Evolutionary conservation across 2,888 invertebrate species (phyloP), one percentile per base, ranked within the genome.

Genomic region (Drosophila pseudotalamancana): DNA sequence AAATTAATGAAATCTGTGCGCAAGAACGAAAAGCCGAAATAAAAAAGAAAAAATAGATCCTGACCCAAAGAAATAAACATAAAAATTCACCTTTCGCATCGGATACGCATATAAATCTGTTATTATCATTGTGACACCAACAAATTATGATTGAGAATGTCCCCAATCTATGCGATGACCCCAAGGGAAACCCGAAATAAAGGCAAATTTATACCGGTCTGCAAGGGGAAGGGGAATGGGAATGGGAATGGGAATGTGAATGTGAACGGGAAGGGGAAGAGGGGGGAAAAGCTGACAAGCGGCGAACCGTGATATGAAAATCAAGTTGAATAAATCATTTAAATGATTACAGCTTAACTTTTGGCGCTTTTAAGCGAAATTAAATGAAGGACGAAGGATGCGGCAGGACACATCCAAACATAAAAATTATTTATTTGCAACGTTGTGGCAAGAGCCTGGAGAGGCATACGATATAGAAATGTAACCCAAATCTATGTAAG

Each of bases 401-500:
- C 39, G 32, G 19, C 5, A 0, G 12, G 63, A 57, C 50, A 60
- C 55, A 73, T 63, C 73, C 84, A 59, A 74, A 77, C 82, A 86
- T 80, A 87, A 83, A 86, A 86, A 87, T 83, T 83, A 83, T 83
- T 83, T 83, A 83, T 83, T 87, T 87, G 88, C 73, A 54, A 29
- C 50, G 32, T 21, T 46, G 55, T 42, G 68, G 70, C 55, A 51
- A 32, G 45, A 32, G 49, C 54, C 57, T 61, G 48, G 50, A 37
- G 61, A 66, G 63, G 21, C 1, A 14, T 54, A 39, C 62, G 68
- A 43, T 64, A 55, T 64, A 66, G 75, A 77, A 86, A 83, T 83
- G 88, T 88, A 87, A 88, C 88, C 87, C 87, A 84, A 87, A 84
- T 84, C 87, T 88, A 81, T 81, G 85, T 82, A 87, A 84, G 84